A percentile compares a stretch with the other conserved stretches of the same genome.
Conservation (phyloP, 2,113 vertebrate species). For the Lates calcarifer region DNA sequence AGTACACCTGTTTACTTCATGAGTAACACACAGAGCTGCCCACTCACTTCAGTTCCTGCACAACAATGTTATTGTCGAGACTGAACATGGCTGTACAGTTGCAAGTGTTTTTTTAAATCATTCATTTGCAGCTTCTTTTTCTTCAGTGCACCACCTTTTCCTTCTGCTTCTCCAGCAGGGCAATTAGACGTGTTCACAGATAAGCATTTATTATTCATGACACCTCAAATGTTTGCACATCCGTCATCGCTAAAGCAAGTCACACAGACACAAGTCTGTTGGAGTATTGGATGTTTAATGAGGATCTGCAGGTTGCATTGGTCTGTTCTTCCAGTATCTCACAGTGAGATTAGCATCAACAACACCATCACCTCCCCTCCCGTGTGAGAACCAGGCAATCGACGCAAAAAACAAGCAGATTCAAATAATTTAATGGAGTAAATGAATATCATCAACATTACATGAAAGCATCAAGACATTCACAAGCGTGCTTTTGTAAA, state of each 20-base stretch:
- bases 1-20: background rate
- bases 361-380: background rate
- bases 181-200: constrained; percentile 54
- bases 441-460: constrained; percentile 45
- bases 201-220: constrained; percentile 69
- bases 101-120: background rate
- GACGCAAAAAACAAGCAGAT: constrained; percentile 5
- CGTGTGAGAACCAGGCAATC: background rate
- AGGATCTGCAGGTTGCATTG: constrained; percentile 23
- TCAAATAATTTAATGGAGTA: constrained; percentile 63
- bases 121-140: background rate
- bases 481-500: constrained; percentile 66
- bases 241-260: constrained; percentile 39
- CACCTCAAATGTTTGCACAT: constrained; percentile 56
- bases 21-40: background rate
- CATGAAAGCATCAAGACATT: constrained; percentile 60
- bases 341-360: constrained; percentile 22
- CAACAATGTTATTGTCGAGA: background rate
- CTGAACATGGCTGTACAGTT: background rate
- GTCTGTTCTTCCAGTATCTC: constrained; percentile 13
- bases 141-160: background rate
- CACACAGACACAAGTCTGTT: constrained; percentile 25
- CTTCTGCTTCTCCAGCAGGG: constrained; percentile 34
- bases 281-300: constrained; percentile 39
- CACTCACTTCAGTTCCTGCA: background rate